Base-by-base conservation (phyloP, 2,797 vertebrate genomes). In the Pipistrellus nathusii region DNA sequence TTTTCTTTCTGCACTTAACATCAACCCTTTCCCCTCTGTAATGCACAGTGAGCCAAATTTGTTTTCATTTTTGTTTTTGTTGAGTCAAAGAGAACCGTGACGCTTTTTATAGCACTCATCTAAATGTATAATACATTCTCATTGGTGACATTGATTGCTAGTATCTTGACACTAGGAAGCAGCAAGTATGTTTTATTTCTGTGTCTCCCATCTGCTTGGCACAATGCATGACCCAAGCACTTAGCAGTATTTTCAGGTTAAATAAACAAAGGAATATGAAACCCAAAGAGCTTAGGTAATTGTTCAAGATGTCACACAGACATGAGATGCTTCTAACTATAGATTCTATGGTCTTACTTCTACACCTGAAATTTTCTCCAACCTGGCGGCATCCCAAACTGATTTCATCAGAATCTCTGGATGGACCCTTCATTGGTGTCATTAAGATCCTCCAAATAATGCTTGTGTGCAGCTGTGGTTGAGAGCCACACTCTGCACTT, bases 1-100 rank as follows among this genome's bases (percentile, higher is more conserved):
- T 91, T 88, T 85, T 75, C 41, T 95, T 88, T 77, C 46, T 81
- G 41, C n/a, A 21, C 30, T 87, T 91, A 57, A 83, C 75, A 81
- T 20, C 73, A 86, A 85, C 15, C 68, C 20, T 78, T 91, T 89
- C 4, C 2, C 5, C 3, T 59, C 27, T 75, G 21, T 59, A 71
- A 73, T 53, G 41, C 8, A 87, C 48, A 91, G 20, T 82, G n/a
- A 87, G 30, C 0, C 53, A 85, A 27, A 75, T 59, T 64, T 62
- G 27, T 44, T 76, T 66, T 73, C 76, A 2, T 76, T 76, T 53
- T 57, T 4, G 5, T 76, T 76, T 76, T 57, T 35, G n/a, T 32
- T 71, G 25, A 85, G n/a, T 75, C 25, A 75, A 25, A 55, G 38
- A 78, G 48, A 90, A 41, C 12, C 7, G 6, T 48, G 38, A 66